These are phyloP conservation scores for Salarias fasciatus DNA, from an alignment of 2,797 vertebrate species.

Conservation along the genomic window DNA sequence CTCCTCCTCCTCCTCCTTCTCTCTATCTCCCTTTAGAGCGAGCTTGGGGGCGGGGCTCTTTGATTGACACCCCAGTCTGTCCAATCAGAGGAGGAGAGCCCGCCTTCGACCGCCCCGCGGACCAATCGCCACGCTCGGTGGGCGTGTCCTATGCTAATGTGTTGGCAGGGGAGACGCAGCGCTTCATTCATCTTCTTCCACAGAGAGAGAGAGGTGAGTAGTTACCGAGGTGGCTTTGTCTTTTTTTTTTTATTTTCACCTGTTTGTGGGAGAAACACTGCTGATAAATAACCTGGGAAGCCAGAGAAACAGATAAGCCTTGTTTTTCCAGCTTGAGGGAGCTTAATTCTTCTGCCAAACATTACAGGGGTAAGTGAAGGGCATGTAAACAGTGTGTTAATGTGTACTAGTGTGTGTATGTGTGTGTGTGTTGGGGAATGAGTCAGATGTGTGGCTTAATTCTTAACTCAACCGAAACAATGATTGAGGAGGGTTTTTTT, in stretches of 20 bases:
- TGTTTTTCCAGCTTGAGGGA: conserved; percentile 29
- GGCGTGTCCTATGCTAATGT: conserved; percentile 75
- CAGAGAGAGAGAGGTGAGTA: conserved; percentile 54
- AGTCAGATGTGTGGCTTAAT: too few species aligned
- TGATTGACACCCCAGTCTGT: conserved; percentile 52
- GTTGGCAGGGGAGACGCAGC: conserved; percentile 81
- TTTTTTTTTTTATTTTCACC: conserved; percentile 50
- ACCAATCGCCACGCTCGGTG: conserved; percentile 55
- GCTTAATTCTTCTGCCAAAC: conserved; percentile 35
- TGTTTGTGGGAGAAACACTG: conserved; percentile 45
- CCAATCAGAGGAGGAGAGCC: conserved; percentile 53
- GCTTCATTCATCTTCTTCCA: conserved; percentile 82
- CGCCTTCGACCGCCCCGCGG: neutral
- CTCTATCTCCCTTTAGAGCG: conserved; percentile 6
- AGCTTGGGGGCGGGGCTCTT: conserved; percentile 5
- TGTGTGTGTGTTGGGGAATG: neutral
- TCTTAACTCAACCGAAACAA: too few species aligned
- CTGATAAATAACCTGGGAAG: conserved; percentile 13
- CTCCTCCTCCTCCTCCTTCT: neutral
- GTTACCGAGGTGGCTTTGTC: conserved; percentile 53
- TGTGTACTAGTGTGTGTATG: conserved; percentile 14
- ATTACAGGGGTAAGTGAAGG: conserved; percentile 62
- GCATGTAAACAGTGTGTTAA: conserved; percentile 17
- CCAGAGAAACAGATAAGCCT: conserved; percentile 17
- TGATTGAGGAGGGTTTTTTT: too few species aligned